Evolutionary conservation across 2,888 invertebrate genomes (phyloP), one percentile per base, ranked within the genome.

Genomic region (Willowsia nigromaculata): DNA sequence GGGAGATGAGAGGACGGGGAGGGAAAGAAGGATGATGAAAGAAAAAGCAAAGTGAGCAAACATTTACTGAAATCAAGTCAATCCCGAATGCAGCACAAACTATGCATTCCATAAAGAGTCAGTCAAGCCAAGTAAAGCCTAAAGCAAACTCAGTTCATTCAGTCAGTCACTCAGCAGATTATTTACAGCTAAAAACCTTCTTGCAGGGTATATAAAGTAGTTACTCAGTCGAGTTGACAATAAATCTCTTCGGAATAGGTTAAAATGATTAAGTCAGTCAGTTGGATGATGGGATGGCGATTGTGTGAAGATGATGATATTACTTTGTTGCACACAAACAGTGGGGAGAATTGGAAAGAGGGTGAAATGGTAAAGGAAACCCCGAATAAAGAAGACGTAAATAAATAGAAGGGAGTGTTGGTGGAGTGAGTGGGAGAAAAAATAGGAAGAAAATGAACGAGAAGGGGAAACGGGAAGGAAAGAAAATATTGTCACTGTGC

Each of bases 241-340:
- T 86, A 86, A 86, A 86, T 86, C 86, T 86, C 78, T 86, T 80
- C 30, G 78, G 86, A 86, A 86, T 86, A 86, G 86, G 86, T 86
- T 86, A 86, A 86, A 86, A 86, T 86, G 86, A 86, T 86, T 86
- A 86, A 86, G 86, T 86, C 86, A 86, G 86, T 86, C 86, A 86
- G 86, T 86, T 86, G 86, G 86, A 86, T 86, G 78, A 86, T 86
- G 53, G 74, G 90, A 90, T 84, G 87, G 76, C 74, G 95, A 95
- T 94, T 94, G 47, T 94, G 95, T 9, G 93, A 62, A 15, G 71
- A 71, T 37, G 50, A 74, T 74, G 74, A 83, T 83, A 74, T 56
- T 50, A 85, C 85, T 85, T 59, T 56, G 47, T 74, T 74, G 81
- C 18, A 22, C 9, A 71, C 11, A 25, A 6, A 7, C 1, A 56